Conservation (phyloP, 2,113 vertebrate genomes). For the Telmatochromis sp. region DNA sequence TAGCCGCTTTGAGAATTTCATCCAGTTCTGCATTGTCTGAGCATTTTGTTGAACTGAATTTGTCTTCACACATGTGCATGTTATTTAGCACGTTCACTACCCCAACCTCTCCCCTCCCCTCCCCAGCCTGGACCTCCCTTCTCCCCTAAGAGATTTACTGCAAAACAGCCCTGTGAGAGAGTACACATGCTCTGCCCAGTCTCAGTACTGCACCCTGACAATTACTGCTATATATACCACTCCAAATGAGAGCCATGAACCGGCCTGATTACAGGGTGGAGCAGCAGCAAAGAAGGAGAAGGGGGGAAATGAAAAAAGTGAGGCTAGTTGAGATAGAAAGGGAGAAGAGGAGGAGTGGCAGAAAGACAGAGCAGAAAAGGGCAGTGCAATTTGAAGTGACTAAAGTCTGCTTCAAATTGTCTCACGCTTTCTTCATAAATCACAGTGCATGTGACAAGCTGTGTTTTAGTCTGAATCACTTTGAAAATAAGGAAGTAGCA, state of each 20-base stretch:
- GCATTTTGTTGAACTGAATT: background rate
- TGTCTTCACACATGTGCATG: background rate
- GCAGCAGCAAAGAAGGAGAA: constrained; percentile 26
- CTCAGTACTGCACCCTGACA: constrained; percentile 67
- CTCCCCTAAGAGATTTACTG: constrained; percentile 50
- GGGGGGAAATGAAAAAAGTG: constrained; percentile 13
- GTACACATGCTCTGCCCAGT: constrained; percentile 64
- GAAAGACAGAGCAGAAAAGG: background rate
- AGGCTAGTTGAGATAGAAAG: background rate
- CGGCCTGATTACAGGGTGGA: constrained; percentile 75
- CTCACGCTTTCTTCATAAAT: constrained; percentile 16
- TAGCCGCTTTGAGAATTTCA: background rate
- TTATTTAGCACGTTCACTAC: background rate
- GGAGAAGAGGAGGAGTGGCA: background rate
- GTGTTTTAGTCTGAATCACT: background rate
- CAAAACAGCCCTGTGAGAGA: constrained; percentile 60
- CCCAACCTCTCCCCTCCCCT: background rate
- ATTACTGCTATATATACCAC: constrained; percentile 79
- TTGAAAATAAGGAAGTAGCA: background rate
- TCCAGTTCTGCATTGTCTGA: background rate
- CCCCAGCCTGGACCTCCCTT: background rate
- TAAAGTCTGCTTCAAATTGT: constrained; percentile 30
- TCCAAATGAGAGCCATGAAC: constrained; percentile 74
- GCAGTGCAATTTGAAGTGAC: constrained; percentile 4
- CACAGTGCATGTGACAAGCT: background rate